Percentiles rank a stretch among this genome's conserved stretches.
Evolutionary conservation across 2,888 invertebrate genomes (phyloP).

Genomic region (Xestia xanthographa): DNA sequence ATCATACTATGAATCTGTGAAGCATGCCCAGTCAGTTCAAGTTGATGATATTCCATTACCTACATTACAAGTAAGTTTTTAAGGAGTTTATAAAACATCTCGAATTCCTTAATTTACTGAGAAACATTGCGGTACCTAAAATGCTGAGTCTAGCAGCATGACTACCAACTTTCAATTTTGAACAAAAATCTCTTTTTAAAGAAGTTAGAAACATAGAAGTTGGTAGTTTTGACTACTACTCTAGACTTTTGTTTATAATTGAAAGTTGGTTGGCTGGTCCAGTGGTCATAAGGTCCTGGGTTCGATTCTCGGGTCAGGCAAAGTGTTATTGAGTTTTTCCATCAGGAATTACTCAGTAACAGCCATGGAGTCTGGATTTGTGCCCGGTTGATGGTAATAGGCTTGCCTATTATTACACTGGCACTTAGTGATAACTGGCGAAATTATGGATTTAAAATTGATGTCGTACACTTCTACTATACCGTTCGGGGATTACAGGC

Average conservation of each 20-base stretch:
- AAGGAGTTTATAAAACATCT: background rate
- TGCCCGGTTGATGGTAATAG: too few species aligned
- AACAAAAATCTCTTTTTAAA: background rate
- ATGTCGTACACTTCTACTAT: too few species aligned
- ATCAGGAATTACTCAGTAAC: too few species aligned
- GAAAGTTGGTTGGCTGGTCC: background rate
- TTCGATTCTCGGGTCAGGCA: background rate
- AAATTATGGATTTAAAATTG: too few species aligned
- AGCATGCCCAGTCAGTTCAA: constrained; percentile 98
- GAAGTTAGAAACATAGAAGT: background rate
- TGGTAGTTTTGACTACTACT: background rate
- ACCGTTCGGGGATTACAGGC: too few species aligned
- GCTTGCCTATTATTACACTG: too few species aligned
- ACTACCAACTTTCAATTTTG: background rate
- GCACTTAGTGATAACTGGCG: too few species aligned
- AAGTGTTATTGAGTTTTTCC: too few species aligned
- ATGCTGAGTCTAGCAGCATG: background rate
- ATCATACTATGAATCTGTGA: constrained; percentile 98
- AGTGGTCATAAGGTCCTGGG: too few species aligned
- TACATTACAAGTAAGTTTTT: constrained; percentile 85
- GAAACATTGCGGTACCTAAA: background rate
- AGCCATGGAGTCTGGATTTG: too few species aligned
- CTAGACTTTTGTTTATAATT: too few species aligned
- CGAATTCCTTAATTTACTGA: background rate
- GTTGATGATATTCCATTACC: constrained; percentile 99